Evolutionary conservation across 2,113 vertebrate species (phyloP), one percentile per base, ranked within the genome.

Genomic region (Symphodus melops): DNA sequence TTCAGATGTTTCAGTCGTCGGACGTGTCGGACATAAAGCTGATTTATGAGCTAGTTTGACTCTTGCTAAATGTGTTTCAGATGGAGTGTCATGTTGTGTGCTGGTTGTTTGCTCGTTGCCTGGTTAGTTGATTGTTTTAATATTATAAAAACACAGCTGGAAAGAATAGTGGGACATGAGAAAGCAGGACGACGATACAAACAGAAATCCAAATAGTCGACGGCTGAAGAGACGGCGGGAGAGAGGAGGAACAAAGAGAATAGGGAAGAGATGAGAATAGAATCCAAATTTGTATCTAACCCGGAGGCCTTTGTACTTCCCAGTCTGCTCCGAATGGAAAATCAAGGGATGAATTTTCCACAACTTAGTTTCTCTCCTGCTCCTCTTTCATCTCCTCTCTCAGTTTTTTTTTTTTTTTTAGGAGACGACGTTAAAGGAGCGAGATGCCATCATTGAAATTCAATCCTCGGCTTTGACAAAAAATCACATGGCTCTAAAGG

Each of bases 331-430:
- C 6, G 57, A 60, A 25, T 39, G 88, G 88, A 88, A 86, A 83
- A 72, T 68, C 17, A 66, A 42, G 59, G 65, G 62, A 70, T 60
- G 48, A 82, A 82, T 84, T 72, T 87, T 88, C 83, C 75, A 65
- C 78, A 36, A 28, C 60, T 77, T 68, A 73, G 66, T 75, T 64
- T 63, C 41, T 68, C 63, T 71, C 17, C n/a, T 16, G 44, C 28
- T n/a, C 21, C 58, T 36, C 46, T 9, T 17, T 53, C 61, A 36
- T 55, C 72, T 75, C 68, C 41, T 52, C 65, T 46, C 36, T 55
- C 54, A 37, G 28, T 10, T 61, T 68, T n/a, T n/a, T n/a, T n/a
- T n/a, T n/a, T n/a, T n/a, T n/a, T n/a, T n/a, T n/a, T n/a, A 54
- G 76, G 76, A 72, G 71, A 83, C 74, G 59, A 57, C 20, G 64